Percentiles rank a stretch among this genome's conserved stretches.
phyloP scores from a whole-genome alignment of 2,113 vertebrate genomes.

The Cricetomys ansorgei region DNA sequence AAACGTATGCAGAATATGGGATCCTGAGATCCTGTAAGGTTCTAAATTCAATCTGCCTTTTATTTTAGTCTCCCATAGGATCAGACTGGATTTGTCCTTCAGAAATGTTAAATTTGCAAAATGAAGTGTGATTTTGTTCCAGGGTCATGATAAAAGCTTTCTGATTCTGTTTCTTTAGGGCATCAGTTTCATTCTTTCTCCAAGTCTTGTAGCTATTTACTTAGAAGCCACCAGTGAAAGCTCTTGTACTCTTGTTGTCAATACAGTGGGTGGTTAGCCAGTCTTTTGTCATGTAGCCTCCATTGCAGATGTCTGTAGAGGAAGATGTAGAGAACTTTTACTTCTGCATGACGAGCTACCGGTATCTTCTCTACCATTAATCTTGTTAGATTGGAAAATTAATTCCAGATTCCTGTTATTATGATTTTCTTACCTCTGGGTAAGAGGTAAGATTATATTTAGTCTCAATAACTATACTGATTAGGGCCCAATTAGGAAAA shows the following conservation, averaged over 20 bases:
- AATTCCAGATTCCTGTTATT: neutral
- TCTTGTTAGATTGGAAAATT: neutral
- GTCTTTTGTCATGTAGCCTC: neutral
- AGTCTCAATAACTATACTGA: neutral
- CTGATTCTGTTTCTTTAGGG: neutral
- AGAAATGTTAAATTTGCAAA: neutral
- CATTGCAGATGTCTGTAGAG: neutral
- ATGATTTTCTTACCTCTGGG: neutral
- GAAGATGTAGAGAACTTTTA: neutral
- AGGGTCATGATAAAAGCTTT: neutral
- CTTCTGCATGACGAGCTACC: neutral
- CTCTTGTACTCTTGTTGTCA: neutral
- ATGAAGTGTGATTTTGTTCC: neutral
- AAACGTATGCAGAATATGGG: constrained; percentile 1
- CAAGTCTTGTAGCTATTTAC: neutral
- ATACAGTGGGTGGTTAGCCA: neutral
- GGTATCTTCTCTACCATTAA: neutral
- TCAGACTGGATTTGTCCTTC: neutral
- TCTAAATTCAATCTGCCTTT: neutral
- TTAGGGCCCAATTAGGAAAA: neutral
- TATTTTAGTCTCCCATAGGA: neutral
- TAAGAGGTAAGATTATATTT: neutral
- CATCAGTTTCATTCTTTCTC: neutral
- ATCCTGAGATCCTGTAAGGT: neutral
- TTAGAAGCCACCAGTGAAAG: neutral